Base-by-base conservation (phyloP, 2,888 invertebrate genomes). In the Diloba caeruleocephala region DNA sequence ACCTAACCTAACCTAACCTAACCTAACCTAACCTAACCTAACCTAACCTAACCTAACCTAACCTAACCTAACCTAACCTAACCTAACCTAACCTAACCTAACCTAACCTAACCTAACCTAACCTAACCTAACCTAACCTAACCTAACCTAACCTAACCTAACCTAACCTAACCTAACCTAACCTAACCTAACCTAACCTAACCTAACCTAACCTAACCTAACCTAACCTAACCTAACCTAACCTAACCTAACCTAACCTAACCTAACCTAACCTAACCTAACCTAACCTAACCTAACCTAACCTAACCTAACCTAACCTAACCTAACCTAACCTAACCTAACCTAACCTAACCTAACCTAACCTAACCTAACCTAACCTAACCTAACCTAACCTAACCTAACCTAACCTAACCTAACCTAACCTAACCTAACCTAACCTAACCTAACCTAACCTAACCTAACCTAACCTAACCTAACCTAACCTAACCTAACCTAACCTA, bases 51-150 rank as follows among this genome's bases (percentile, higher is more conserved):
- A 37, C 25, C 37, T 32, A 25, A 37, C 37, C 37, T 37, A 37
- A 37, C 37, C 37, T 37, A 37, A 37, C 37, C 37, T 37, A 37
- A 46, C 46, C 38, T 38, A 46, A 46, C 46, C 51, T 52, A 56
- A 48, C 56, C 50, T 49, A 54, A 54, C 48, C 54, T 49, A 48
- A 56, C 48, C 55, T 49, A 49, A 55, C 43, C 55, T 49, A 55
- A 55, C 55, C 55, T 55, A 55, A 48, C 44, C 48, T 37, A 49
- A 48, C 49, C 55, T 43, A 49, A 55, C 55, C 55, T 50, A 60
- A 55, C 60, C 60, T 48, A 54, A 46, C 54, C 48, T 48, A 46
- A 54, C 54, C 23, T 23, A 23, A 23, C 23, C n/a, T 23, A 23
- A 23, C 23, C 54, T 54, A 46, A 48, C 48, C 54, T 36, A 36